Percentiles rank a stretch among this genome's conserved stretches.
Evolutionary conservation across 2,888 invertebrate genomes (phyloP).

Genomic region (Conus canariensis): DNA sequence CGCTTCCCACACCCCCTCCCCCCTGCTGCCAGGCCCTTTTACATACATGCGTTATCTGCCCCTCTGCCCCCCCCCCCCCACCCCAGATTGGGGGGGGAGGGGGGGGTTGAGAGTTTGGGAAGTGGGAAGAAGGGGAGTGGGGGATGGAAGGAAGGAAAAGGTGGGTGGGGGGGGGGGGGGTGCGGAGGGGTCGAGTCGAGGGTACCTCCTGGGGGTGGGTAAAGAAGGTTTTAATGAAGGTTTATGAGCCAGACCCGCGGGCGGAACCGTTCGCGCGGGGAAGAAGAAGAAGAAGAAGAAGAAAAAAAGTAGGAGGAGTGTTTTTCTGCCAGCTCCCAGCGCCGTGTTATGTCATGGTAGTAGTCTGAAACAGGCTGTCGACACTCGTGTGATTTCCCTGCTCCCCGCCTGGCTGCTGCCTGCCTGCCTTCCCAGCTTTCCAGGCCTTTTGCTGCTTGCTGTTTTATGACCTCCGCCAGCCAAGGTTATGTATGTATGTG

Average conservation of each 20-base stretch:
- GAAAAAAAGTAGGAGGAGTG: not conserved
- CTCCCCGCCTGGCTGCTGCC: no score
- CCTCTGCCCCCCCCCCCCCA: not conserved
- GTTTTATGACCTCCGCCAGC: no score
- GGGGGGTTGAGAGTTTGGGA: not conserved
- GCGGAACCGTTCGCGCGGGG: not conserved
- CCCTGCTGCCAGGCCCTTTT: no score
- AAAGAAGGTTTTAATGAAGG: slow-evolving; percentile 35
- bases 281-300: not conserved
- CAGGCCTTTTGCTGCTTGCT: no score
- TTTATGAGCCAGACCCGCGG: not conserved
- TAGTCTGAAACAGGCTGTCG: no score
- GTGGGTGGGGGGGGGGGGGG: not conserved
- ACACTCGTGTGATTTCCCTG: no score
- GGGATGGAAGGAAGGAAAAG: not conserved
- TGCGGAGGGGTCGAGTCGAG: not conserved
- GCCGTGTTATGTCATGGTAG: no score
- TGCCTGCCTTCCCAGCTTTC: no score
- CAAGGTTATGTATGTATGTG: no score
- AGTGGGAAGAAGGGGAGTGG: no score
- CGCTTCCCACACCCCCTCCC: no score
- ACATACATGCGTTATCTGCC: not conserved
- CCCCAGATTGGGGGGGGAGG: not conserved
- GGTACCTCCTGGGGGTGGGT: not conserved
- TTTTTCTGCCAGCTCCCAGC: no score